phyloP scores from a whole-genome alignment of 1,140 invertebrate species.

The Neodiprion lecontei region DNA sequence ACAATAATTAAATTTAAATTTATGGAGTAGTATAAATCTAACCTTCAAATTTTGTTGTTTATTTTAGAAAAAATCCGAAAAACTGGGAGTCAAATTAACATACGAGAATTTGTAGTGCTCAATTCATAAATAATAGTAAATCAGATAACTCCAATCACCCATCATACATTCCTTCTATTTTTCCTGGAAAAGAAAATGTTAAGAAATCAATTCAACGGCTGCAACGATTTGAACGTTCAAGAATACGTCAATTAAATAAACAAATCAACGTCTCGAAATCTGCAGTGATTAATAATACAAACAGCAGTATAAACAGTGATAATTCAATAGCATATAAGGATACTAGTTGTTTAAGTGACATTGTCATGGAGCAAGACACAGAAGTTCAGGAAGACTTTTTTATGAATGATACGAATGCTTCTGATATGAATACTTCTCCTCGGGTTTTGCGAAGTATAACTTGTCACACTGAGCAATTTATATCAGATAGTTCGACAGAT shows the following conservation, averaged over 20 bases:
- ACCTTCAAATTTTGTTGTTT: neutral
- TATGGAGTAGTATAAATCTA: neutral
- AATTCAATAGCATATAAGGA: neutral
- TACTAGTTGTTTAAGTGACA: neutral
- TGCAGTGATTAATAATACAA: no score
- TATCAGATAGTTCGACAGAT: neutral
- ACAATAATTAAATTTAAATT: no score
- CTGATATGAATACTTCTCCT: neutral
- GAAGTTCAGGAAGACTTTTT: neutral
- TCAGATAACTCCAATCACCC: constrained; percentile 21
- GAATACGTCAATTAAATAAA: no score
- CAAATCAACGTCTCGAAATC: no score
- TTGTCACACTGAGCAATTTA: constrained; percentile 20
- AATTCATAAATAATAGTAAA: constrained; percentile 24
- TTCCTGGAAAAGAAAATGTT: constrained; percentile 17
- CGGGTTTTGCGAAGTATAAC: constrained; percentile 11
- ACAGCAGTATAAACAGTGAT: neutral
- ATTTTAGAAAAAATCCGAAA: constrained; percentile 21
- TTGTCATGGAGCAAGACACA: neutral
- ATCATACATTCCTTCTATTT: constrained; percentile 25
- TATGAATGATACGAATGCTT: neutral
- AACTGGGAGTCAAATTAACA: constrained; percentile 14
- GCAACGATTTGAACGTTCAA: neutral
- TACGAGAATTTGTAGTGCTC: constrained; percentile 21
- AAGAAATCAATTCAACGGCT: neutral